A percentile compares a stretch with the other conserved stretches of the same genome.
Conservation (phyloP, 2,797 vertebrate species). For the Perodicticus potto region DNA sequence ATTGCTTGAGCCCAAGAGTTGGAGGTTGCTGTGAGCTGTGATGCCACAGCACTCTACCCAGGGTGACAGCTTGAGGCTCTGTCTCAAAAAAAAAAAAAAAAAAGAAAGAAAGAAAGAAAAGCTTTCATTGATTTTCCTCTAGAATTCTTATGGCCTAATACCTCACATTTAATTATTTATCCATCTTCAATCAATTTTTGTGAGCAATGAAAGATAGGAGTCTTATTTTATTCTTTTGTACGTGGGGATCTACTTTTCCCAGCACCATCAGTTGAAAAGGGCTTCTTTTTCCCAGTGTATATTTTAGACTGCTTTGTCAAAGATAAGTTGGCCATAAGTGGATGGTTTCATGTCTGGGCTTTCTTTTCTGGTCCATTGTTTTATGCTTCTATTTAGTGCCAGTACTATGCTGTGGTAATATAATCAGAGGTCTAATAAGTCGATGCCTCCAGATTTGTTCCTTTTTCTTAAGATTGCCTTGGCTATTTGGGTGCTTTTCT, state of each 20-base stretch:
- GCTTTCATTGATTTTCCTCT: background rate
- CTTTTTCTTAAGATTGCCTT: background rate
- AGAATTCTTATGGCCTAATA: background rate
- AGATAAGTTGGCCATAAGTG: background rate
- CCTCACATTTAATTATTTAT: background rate
- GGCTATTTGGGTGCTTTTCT: background rate
- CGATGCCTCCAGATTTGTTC: background rate
- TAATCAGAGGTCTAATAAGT: background rate
- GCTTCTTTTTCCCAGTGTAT: background rate
- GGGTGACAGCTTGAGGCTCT: no score
- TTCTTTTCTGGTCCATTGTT: background rate
- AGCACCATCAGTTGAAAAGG: background rate
- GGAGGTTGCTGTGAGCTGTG: no score
- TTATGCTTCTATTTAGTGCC: background rate
- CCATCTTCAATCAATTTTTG: background rate
- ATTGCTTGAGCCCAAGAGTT: no score
- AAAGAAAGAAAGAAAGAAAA: no score
- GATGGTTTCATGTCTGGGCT: background rate
- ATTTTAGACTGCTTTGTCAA: background rate
- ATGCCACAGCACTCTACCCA: no score
- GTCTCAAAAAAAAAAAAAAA: no score
- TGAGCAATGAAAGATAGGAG: background rate
- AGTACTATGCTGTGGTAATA: background rate
- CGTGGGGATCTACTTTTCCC: background rate
- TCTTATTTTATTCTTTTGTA: background rate